Evolutionary conservation across 2,113 vertebrate species (phyloP), one percentile per base, ranked within the genome.

Genomic region (zebrafish (Danio rerio)): DNA sequence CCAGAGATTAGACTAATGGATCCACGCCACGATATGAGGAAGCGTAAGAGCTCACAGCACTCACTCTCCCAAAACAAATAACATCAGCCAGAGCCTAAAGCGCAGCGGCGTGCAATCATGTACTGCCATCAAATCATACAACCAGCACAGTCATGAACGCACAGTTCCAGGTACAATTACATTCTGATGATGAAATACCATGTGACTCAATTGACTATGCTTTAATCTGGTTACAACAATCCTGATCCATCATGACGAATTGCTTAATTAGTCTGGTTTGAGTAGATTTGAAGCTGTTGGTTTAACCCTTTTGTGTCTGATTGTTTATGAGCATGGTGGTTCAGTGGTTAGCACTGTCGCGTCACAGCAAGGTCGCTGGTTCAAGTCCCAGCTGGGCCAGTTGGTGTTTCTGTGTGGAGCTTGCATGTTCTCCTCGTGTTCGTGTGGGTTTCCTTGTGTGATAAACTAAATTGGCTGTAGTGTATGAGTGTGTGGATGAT

Each of bases 1-100:
- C 71, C 61, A 77, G 77, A 86, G 63, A 86, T 86, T 77, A 86
- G 16, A 74, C 71, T 86, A 77, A 83, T 86, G 84, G 81, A 70
- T 86, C 63, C 55, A 59, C n/a, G 75, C 80, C 75, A 85, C 80
- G 74, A 79, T 73, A 82, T 74, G 83, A 84, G 72, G 65, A 58
- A 75, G 68, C 53, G 65, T 65, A 71, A 31, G 47, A 18, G 50
- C 50, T 85, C 84, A 66, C 50, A 40, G 12, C 43, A 73, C 74
- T 56, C 55, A 45, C 70, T 31, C 58, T 76, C 18, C 15, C 63
- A 70, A 63, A 83, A 65, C 77, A 61, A 63, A 62, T 77, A 31
- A 63, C 49, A 63, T 63, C 13, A 61, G 73, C 5, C 49, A 61
- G 73, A 49, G 52, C 52, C 53, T 56, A 40, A 75, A 45, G 53